Base-by-base conservation (phyloP, 2,113 vertebrate genomes). In the Myotis lucifugus region DNA sequence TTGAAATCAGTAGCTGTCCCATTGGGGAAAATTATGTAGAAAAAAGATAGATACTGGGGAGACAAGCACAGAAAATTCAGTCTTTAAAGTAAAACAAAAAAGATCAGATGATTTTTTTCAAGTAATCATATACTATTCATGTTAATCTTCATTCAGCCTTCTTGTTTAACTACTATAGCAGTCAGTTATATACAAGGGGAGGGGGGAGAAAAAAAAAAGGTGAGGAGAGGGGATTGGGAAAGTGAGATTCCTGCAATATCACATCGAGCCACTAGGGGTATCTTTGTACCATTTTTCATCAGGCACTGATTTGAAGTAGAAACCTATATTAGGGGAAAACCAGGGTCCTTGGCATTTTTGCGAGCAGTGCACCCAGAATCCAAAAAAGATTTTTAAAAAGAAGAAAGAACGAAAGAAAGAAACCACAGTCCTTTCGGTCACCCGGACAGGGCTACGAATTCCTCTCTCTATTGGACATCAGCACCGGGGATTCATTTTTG, bases 201-300 rank as follows among this genome's bases (percentile, higher is more conserved):
- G 18, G 3, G 48, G 27, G 2, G 23, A 25, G 12, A 13, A 9
- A 1, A 3, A 5, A 25, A 64, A 69, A 13, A n/a, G 37, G 56
- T 87, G 89, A 82, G 18, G 67, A 74, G 89, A 74, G 40, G 17
- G 73, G 48, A 70, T 82, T 86, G 2, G 73, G 12, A 61, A 69
- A 81, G 69, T 72, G 92, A 91, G 84, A 73, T 84, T 29, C 91
- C 79, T 98, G 99, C 87, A 98, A 95, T 99, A 97, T 98, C 85
- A 86, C 93, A 88, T 81, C 40, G 79, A 76, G 96, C 99, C 99
- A 97, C 98, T 98, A 98, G 99, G 98, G 98, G 99, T 98, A 98
- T 94, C 98, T 99, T 98, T 98, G 99, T 98, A 98, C 98, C 98
- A 99, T 99, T 98, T 99, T 99, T 98, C 98, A 98, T 98, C 96